Conservation (phyloP, 2,113 vertebrate species). For the Salvator merianae region DNA sequence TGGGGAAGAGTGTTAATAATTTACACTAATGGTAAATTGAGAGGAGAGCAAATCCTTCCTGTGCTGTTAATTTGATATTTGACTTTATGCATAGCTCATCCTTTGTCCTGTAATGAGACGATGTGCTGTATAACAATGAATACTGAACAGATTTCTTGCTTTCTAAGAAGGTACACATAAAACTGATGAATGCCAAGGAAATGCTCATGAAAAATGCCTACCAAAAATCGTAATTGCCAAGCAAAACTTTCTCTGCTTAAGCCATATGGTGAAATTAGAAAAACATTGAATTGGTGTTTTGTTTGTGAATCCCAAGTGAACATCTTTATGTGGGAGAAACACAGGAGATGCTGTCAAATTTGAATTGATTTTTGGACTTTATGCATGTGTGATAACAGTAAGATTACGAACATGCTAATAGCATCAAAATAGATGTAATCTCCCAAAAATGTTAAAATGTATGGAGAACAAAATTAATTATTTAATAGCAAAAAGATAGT, state of each 20-base stretch:
- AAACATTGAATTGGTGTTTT: slow-evolving; percentile 46
- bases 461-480: slow-evolving; percentile 57
- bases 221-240: slow-evolving; percentile 61
- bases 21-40: slow-evolving; percentile 54
- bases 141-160: slow-evolving; percentile 61
- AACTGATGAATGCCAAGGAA: slow-evolving; percentile 70
- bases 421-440: slow-evolving; percentile 33
- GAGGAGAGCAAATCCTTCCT: slow-evolving; percentile 51
- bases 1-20: slow-evolving; percentile 50
- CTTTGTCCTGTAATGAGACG: slow-evolving; percentile 70
- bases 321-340: slow-evolving; percentile 52
- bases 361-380: slow-evolving; percentile 35
- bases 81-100: slow-evolving; percentile 70
- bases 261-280: slow-evolving; percentile 55
- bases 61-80: slow-evolving; percentile 63
- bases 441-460: slow-evolving; percentile 60
- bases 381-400: slow-evolving; percentile 42
- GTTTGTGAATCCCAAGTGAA: slow-evolving; percentile 62
- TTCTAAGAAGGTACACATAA: slow-evolving; percentile 62
- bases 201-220: slow-evolving; percentile 68
- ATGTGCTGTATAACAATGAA: slow-evolving; percentile 66
- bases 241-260: slow-evolving; percentile 58
- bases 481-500: slow-evolving; percentile 48
- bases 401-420: slow-evolving; percentile 53
- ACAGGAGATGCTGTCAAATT: slow-evolving; percentile 52